Evolutionary conservation across 2,797 vertebrate genomes (phyloP).

Genomic region (Acestrorhynchus altus): DNA sequence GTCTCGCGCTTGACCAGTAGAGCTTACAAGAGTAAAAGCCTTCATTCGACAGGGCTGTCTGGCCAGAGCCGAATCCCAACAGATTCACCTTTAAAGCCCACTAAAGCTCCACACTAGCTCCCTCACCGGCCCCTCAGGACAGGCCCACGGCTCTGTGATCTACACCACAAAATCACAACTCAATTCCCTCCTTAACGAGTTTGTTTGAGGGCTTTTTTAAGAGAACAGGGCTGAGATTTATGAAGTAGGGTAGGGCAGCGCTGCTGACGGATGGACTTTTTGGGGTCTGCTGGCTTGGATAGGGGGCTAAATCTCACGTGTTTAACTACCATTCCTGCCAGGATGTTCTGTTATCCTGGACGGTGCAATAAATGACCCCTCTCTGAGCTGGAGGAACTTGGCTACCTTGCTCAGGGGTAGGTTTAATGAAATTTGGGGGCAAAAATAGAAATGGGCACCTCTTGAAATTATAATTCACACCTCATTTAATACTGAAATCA

Average conservation of each 20-base stretch:
- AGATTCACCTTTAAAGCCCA: slow-evolving; percentile 31
- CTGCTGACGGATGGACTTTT: slow-evolving; percentile 48
- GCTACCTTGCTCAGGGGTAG: not conserved
- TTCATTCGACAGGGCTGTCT: slow-evolving; percentile 30
- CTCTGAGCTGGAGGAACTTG: slow-evolving; percentile 13
- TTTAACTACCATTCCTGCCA: slow-evolving; percentile 42
- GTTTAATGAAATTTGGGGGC: not conserved
- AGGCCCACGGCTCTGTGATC: slow-evolving; percentile 18
- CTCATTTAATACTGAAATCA: not conserved
- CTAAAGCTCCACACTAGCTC: slow-evolving; percentile 12
- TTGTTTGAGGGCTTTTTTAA: slow-evolving; percentile 34
- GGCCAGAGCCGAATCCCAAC: slow-evolving; percentile 29
- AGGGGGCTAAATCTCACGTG: slow-evolving; percentile 34
- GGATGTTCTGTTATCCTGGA: slow-evolving; percentile 33
- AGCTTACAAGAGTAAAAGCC: slow-evolving; percentile 41
- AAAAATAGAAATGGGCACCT: not conserved
- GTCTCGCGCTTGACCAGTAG: slow-evolving; percentile 48
- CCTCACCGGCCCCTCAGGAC: not conserved
- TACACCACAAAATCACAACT: slow-evolving; percentile 54
- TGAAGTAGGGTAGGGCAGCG: slow-evolving; percentile 25
- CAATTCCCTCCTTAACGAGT: slow-evolving; percentile 60
- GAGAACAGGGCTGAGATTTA: slow-evolving; percentile 51
- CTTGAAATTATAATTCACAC: not conserved
- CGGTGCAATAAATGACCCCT: slow-evolving; percentile 33
- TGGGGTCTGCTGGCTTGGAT: slow-evolving; percentile 4